Evolutionary conservation across 2,797 vertebrate species (phyloP).

Genomic region (Sebastes jordani): DNA sequence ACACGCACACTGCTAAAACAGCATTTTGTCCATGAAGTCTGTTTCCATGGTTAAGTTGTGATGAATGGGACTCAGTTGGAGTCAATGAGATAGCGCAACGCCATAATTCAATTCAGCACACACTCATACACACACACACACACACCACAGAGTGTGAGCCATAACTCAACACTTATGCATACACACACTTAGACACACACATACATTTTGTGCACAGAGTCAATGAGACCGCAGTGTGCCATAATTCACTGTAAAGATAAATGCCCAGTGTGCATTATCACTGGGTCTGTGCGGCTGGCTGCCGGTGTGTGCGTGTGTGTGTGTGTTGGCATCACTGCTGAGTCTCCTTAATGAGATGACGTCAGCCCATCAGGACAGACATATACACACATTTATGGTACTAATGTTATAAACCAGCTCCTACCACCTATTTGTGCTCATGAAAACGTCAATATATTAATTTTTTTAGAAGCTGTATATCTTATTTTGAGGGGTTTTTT

Average conservation of each 20-base stretch:
- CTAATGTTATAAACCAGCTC: conserved; percentile 12
- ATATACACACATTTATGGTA: background rate
- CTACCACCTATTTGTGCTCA: background rate
- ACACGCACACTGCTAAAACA: conserved; percentile 61
- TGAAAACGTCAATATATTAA: background rate
- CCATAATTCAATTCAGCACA: conserved; percentile 75
- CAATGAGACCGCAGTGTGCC: conserved; percentile 64
- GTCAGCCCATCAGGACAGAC: conserved; percentile 35
- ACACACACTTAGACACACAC: conserved; percentile 54
- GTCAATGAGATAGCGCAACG: conserved; percentile 75
- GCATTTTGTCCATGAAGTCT: conserved; percentile 71
- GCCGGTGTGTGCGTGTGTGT: background rate
- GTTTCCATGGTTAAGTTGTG: conserved; percentile 78
- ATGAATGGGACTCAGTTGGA: conserved; percentile 74
- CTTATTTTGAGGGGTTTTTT: background rate
- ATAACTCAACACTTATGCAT: conserved; percentile 64
- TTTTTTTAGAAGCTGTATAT: background rate
- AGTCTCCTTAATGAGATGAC: conserved; percentile 26
- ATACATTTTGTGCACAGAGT: conserved; percentile 56
- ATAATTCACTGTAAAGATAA: conserved; percentile 75
- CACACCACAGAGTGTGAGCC: conserved; percentile 7
- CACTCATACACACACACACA: conserved; percentile 8
- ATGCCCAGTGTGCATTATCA: conserved; percentile 72
- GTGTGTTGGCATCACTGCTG: background rate
- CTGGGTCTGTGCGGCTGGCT: conserved; percentile 10